Conservation (phyloP, 2,113 vertebrate genomes). For the Brachyhypopomus gauderio region DNA sequence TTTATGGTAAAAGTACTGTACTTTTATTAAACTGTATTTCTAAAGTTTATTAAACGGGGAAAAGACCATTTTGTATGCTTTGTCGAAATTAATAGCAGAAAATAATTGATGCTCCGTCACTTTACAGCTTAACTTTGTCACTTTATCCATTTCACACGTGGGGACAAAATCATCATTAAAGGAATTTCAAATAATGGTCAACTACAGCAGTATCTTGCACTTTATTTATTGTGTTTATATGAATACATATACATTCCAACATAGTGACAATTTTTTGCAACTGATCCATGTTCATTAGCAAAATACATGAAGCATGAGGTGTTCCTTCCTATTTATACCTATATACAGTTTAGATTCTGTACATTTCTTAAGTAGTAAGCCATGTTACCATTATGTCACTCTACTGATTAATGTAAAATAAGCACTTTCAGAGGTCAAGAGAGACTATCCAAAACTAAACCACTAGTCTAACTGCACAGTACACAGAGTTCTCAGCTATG, state of each 20-base stretch:
- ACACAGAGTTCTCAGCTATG: conserved; percentile 27
- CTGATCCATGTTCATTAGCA: conserved; percentile 48
- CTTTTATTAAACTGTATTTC: conserved; percentile 20
- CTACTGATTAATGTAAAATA: conserved; percentile 25
- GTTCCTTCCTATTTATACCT: conserved; percentile 49
- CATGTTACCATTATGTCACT: background rate
- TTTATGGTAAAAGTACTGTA: conserved; percentile 2
- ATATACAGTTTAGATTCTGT: conserved; percentile 53
- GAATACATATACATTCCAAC: conserved; percentile 74
- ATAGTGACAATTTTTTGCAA: conserved; percentile 52
- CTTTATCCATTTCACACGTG: background rate
- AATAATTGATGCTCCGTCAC: background rate
- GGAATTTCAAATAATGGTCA: conserved; percentile 73
- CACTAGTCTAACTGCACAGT: conserved; percentile 34
- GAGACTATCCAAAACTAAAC: conserved; percentile 23
- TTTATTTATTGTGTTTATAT: conserved; percentile 61
- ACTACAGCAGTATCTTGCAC: conserved; percentile 74
- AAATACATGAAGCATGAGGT: conserved; percentile 54
- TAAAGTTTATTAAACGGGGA: background rate
- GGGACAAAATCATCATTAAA: background rate
- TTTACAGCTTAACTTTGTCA: background rate
- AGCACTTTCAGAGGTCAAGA: conserved; percentile 38
- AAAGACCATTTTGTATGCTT: conserved; percentile 10
- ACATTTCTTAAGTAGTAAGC: conserved; percentile 38
- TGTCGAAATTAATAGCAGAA: conserved; percentile 74